Evolutionary conservation across 2,113 vertebrate genomes (phyloP).

Genomic region (Rissa tridactyla): DNA sequence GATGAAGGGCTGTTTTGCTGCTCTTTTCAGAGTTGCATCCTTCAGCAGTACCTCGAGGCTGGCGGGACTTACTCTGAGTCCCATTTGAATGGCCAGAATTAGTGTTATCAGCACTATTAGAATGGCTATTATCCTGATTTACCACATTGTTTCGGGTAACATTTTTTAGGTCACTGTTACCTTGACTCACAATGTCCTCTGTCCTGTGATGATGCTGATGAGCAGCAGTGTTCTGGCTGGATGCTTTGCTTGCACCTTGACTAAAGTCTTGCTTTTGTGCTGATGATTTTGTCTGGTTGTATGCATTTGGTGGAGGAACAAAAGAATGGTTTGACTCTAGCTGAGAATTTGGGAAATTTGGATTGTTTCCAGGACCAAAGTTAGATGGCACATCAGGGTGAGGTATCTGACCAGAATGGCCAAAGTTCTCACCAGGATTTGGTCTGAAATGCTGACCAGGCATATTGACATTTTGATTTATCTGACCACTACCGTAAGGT

Average conservation of each 20-base stretch:
- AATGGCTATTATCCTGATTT: constrained; percentile 67
- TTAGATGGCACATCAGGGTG: constrained; percentile 67
- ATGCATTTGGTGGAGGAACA: constrained; percentile 67
- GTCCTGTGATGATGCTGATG: constrained; percentile 72
- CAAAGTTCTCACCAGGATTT: constrained; percentile 74
- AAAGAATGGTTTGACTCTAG: constrained; percentile 75
- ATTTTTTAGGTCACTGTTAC: constrained; percentile 68
- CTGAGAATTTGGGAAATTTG: constrained; percentile 67
- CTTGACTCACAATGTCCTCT: constrained; percentile 70
- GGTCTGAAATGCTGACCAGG: constrained; percentile 79
- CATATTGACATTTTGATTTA: constrained; percentile 70
- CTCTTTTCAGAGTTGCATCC: constrained; percentile 68
- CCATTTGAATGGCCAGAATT: constrained; percentile 73
- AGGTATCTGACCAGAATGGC: constrained; percentile 69
- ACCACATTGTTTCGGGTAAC: constrained; percentile 53
- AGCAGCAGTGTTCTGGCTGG: constrained; percentile 57
- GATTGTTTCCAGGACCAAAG: constrained; percentile 72
- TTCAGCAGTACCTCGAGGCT: constrained; percentile 62
- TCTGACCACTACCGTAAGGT: constrained; percentile 61
- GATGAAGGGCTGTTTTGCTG: constrained; percentile 69
- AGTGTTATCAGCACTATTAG: constrained; percentile 67
- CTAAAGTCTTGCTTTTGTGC: constrained; percentile 74
- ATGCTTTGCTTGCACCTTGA: constrained; percentile 68
- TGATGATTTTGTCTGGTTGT: constrained; percentile 67
- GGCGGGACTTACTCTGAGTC: constrained; percentile 71